Conservation (phyloP, 1,140 invertebrate species). For the Atopsyche davidsoni region DNA sequence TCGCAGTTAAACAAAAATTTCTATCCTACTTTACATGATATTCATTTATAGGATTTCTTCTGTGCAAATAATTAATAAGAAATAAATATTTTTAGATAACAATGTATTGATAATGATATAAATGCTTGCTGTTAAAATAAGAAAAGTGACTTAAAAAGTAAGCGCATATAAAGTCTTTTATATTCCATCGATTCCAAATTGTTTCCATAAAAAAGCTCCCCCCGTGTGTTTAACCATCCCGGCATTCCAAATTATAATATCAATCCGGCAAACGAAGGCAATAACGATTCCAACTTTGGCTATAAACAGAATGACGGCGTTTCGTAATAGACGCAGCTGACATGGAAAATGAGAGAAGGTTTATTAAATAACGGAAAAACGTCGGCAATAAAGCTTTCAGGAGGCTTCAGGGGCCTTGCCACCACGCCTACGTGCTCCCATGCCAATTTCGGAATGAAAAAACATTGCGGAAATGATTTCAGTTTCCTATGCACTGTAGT, state of each 20-base stretch:
- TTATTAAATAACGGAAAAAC: conserved; percentile 28
- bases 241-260: conserved; percentile 7
- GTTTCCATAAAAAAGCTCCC: conserved; percentile 4
- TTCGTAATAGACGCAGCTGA: conserved; percentile 13
- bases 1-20: neutral
- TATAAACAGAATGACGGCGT: conserved; percentile 13
- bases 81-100: no score
- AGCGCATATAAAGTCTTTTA: no score
- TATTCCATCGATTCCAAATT: no score
- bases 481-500: neutral
- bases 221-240: neutral
- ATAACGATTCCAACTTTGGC: conserved; percentile 22
- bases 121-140: no score
- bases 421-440: neutral
- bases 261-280: conserved; percentile 19
- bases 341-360: conserved; percentile 24
- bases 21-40: neutral
- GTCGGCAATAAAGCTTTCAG: conserved; percentile 10
- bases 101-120: no score
- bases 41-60: neutral
- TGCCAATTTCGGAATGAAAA: conserved; percentile 1
- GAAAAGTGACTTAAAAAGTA: no score
- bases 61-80: no score
- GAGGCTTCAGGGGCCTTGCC: neutral
- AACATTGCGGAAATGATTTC: conserved; percentile 1